Evolutionary conservation across 2,797 vertebrate genomes (phyloP).

Genomic region (Eidolon dupreanum): DNA sequence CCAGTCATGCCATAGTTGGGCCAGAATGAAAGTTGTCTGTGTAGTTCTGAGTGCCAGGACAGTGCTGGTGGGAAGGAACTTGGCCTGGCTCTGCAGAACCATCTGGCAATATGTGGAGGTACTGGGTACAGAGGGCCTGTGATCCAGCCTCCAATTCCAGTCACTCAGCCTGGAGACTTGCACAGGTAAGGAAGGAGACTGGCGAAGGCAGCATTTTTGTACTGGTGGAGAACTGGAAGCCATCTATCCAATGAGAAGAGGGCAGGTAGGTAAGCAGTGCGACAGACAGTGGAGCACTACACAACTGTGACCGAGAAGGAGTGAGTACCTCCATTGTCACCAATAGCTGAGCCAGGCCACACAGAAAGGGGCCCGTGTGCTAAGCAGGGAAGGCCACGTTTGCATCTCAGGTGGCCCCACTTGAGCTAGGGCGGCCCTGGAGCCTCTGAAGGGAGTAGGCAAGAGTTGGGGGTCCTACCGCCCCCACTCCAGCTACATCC

Average conservation of each 20-base stretch:
- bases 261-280: not conserved
- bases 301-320: not conserved
- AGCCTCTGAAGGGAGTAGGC: not conserved
- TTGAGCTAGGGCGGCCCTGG: not conserved
- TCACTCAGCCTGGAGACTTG: not conserved
- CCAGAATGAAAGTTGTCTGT: not conserved
- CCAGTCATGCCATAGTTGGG: not conserved
- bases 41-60: not conserved
- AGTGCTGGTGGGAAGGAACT: not conserved
- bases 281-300: not conserved
- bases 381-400: rapidly evolving
- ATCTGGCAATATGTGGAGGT: not conserved
- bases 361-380: not conserved
- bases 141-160: not conserved
- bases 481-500: not conserved
- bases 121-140: not conserved
- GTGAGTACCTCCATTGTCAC: rapidly evolving
- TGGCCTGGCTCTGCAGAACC: not conserved
- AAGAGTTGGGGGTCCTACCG: not conserved
- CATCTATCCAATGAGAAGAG: not conserved
- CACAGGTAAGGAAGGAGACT: not conserved
- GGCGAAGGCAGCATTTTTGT: not conserved
- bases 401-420: not conserved
- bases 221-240: not conserved
- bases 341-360: rapidly evolving